A percentile compares a stretch with the other conserved stretches of the same genome.
These are phyloP conservation scores for Labrus mixtus DNA, from an alignment of 2,113 vertebrate genomes.

Conservation along the genomic window DNA sequence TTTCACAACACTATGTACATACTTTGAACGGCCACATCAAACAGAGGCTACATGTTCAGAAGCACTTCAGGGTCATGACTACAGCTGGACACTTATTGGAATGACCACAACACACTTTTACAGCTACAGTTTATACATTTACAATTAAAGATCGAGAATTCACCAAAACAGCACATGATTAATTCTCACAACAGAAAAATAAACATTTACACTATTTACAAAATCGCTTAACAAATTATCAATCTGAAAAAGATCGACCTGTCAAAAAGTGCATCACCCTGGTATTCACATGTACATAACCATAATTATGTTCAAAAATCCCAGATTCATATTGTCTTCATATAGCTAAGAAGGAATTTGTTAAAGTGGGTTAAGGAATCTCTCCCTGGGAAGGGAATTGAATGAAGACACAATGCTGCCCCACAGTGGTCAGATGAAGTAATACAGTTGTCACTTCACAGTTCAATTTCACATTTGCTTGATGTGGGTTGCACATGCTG, in stretches of 20 bases:
- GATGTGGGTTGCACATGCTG: slow-evolving; percentile 9
- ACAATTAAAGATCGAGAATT: neutral
- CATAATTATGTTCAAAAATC: slow-evolving; percentile 1
- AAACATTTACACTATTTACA: slow-evolving; percentile 38
- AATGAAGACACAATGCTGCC: slow-evolving; percentile 58
- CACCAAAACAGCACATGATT: slow-evolving; percentile 17
- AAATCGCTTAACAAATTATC: neutral
- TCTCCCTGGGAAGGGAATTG: slow-evolving; percentile 21
- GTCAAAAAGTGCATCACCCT: neutral
- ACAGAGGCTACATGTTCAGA: slow-evolving; percentile 7
- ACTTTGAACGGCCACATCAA: neutral
- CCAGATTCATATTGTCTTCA: neutral
- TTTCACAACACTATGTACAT: slow-evolving; percentile 25
- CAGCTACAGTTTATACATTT: slow-evolving; percentile 13
- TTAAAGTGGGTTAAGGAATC: neutral
- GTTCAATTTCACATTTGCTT: neutral
- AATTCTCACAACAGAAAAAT: slow-evolving; percentile 5
- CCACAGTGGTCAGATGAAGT: slow-evolving; percentile 55
- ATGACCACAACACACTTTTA: slow-evolving; percentile 2
- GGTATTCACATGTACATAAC: neutral
- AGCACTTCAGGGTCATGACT: slow-evolving; percentile 24
- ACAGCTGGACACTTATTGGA: slow-evolving; percentile 16
- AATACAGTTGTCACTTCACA: slow-evolving; percentile 29
- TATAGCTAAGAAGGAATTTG: neutral
- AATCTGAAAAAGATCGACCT: slow-evolving; percentile 8